phyloP scores from a whole-genome alignment of 2,113 vertebrate species.

The Redunca redunca region DNA sequence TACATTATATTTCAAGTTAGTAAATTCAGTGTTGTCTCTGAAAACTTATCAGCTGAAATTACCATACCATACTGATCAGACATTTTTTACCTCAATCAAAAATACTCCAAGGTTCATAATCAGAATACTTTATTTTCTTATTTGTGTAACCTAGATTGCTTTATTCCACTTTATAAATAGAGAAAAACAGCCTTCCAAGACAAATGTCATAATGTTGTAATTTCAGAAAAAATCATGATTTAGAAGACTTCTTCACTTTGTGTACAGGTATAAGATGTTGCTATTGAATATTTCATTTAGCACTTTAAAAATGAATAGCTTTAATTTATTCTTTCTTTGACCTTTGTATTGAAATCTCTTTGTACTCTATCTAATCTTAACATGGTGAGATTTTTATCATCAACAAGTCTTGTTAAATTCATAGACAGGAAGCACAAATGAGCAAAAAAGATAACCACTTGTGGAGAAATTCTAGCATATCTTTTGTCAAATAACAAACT shows the following conservation, averaged over 20 bases:
- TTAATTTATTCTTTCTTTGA: slow-evolving; percentile 36
- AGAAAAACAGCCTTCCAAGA: background rate
- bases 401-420: background rate
- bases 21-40: background rate
- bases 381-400: background rate
- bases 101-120: background rate
- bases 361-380: background rate
- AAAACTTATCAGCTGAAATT: slow-evolving; percentile 11
- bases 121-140: slow-evolving; percentile 38
- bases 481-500: slow-evolving; percentile 19
- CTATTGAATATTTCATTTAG: background rate
- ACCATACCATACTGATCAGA: background rate
- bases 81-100: slow-evolving; percentile 17
- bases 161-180: slow-evolving; percentile 13
- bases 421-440: background rate
- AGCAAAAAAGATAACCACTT: background rate
- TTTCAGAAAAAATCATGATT: background rate
- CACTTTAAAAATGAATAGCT: slow-evolving; percentile 12
- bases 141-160: background rate
- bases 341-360: slow-evolving; percentile 1
- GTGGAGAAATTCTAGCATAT: background rate
- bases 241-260: background rate
- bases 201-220: background rate
- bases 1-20: background rate
- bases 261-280: background rate